Evolutionary conservation across 2,888 invertebrate genomes (phyloP).

Genomic region (Macrostomum cliftonense): DNA sequence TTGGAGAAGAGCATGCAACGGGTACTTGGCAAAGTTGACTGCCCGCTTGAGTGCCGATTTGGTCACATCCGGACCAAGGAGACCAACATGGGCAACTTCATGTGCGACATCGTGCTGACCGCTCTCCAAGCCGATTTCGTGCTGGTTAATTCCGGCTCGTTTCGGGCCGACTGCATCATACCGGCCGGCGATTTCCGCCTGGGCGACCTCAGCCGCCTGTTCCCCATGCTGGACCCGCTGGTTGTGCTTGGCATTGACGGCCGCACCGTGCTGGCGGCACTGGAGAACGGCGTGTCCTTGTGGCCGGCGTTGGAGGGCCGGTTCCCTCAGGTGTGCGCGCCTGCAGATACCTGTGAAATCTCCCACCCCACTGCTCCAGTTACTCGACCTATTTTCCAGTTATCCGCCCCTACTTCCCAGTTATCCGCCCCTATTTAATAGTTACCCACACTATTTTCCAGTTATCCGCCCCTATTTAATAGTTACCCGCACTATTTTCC

Average conservation of each 20-base stretch:
- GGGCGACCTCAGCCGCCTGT: constrained; percentile 58
- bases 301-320: constrained; percentile 70
- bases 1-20: constrained; percentile 66
- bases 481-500: too few relatives aligned
- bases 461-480: too few relatives aligned
- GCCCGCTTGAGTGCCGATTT: constrained; percentile 70
- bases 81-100: constrained; percentile 60
- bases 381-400: neutral
- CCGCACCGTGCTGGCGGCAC: constrained; percentile 47
- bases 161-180: constrained; percentile 57
- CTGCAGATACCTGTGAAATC: too few relatives aligned
- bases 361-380: too few relatives aligned
- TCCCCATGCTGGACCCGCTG: constrained; percentile 67
- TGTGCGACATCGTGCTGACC: constrained; percentile 50
- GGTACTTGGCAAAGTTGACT: constrained; percentile 59
- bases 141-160: constrained; percentile 66
- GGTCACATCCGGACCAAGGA: constrained; percentile 57
- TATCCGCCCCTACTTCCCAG: too few relatives aligned
- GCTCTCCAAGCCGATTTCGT: constrained; percentile 59
- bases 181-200: constrained; percentile 64
- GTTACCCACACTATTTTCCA: too few relatives aligned
- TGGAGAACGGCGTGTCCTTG: constrained; percentile 66
- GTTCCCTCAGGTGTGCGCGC: constrained; percentile 5
- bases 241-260: constrained; percentile 58
- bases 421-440: too few relatives aligned